phyloP scores from a whole-genome alignment of 2,888 invertebrate genomes.

The Noctuana brunneofusca region DNA sequence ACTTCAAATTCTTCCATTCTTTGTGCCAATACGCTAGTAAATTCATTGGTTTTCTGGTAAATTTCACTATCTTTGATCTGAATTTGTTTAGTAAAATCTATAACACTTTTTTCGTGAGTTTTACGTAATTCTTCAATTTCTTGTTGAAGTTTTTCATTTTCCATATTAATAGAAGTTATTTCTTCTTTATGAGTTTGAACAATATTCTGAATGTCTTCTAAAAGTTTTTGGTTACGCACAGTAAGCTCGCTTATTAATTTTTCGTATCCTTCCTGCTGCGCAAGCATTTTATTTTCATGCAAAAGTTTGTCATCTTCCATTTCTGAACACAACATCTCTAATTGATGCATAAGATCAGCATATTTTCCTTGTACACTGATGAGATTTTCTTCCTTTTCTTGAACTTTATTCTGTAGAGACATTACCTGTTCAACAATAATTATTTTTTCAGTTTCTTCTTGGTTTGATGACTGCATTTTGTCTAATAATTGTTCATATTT shows the following conservation, averaged over 20 bases:
- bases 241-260: slow-evolving; percentile 62
- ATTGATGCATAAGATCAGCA: slow-evolving; percentile 64
- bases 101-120: slow-evolving; percentile 49
- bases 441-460: slow-evolving; percentile 72
- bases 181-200: slow-evolving; percentile 45
- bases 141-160: slow-evolving; percentile 54
- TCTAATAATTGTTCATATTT: slow-evolving; percentile 76
- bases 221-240: slow-evolving; percentile 49
- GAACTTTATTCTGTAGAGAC: slow-evolving; percentile 69
- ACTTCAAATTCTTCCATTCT: slow-evolving; percentile 73
- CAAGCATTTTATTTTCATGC: slow-evolving; percentile 68
- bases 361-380: slow-evolving; percentile 69
- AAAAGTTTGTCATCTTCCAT: slow-evolving; percentile 74
- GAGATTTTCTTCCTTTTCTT: slow-evolving; percentile 73
- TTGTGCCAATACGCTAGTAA: slow-evolving; percentile 57
- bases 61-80: slow-evolving; percentile 68
- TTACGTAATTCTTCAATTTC: slow-evolving; percentile 51
- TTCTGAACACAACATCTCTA: slow-evolving; percentile 72
- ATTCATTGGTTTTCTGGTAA: slow-evolving; percentile 69
- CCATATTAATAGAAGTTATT: slow-evolving; percentile 6
- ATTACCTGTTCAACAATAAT: slow-evolving; percentile 66
- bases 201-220: slow-evolving; percentile 48
- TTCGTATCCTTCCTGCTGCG: slow-evolving; percentile 75
- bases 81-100: slow-evolving; percentile 59
- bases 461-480: slow-evolving; percentile 70